Base-by-base conservation (phyloP, 2,113 vertebrate species). In the Triplophysa tibetana region DNA sequence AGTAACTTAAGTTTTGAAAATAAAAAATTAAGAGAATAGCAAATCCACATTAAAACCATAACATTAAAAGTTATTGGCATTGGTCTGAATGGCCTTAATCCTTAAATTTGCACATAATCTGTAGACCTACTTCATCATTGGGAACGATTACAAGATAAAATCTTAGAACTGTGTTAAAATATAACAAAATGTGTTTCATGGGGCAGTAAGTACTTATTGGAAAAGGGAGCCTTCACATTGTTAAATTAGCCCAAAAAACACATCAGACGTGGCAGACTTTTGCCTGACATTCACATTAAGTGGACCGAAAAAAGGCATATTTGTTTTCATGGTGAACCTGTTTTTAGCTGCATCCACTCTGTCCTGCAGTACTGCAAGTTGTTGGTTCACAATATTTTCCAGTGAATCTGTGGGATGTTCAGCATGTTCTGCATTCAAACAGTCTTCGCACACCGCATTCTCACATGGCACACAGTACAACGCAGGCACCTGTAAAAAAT, bases 391-490 rank as follows among this genome's bases (percentile, higher is more conserved):
- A 52, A 94, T 94, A 17, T 95, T 93, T 82, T 92, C 89, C 77
- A 99, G 94, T 0, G 94, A 90, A 38, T 95, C 92, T 0, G 93
- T 95, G 24, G 94, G 92, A 84, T 99, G 97, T 24, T 95, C 95
- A 0, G 91, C 93, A 0, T 99, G 97, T 54, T 95, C 95, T 41
- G 91, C 94, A 60, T 89, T 88, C 0, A 94, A 88, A 83, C 97
- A 99, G 81, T 99, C 96, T 21, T 91, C 93, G 89, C 97, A 99
- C 92, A 98, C 94, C 8, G 93, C 92, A 10, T 93, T 95, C 86
- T 95, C 93, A 8, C 97, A 99, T 64, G 91, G 90, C 62, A 93
- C 91, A 88, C 97, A 99, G 87, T 95, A 98, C 83, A 96, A 92
- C n/a, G 95, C 95, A 86, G 95, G 93, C 84, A 95, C 93, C 97